Base-by-base conservation (phyloP, 2,888 invertebrate species). In the Raillietiella orientalis region DNA sequence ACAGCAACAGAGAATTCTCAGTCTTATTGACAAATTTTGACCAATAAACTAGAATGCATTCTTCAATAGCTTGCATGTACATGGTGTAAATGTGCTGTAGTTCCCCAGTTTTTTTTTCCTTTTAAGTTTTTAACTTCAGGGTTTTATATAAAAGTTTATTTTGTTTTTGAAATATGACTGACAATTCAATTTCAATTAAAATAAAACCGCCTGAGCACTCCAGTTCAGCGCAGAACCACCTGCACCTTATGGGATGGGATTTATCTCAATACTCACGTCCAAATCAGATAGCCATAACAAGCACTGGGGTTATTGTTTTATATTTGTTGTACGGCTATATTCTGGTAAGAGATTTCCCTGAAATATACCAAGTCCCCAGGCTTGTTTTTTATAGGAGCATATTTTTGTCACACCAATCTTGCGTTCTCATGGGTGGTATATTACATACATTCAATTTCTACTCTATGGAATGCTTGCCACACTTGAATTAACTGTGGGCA, bases 21-120 rank as follows among this genome's bases (percentile, higher is more conserved):
- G 79, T 46, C 56, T 87, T 36, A 69, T 87, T 24, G 82, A 87
- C 51, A 75, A 82, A 48, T 84, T 87, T 52, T 82, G 60, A 58
- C 26, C 28, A 14, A 28, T 33, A 22, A 31, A 29, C n/a, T 23
- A 4, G 10, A 5, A n/a, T n/a, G n/a, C n/a, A n/a, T n/a, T n/a
- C n/a, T n/a, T n/a, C n/a, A n/a, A n/a, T n/a, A n/a, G n/a, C n/a
- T n/a, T n/a, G n/a, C n/a, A n/a, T n/a, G n/a, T n/a, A n/a, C n/a
- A n/a, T n/a, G n/a, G n/a, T n/a, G n/a, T n/a, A n/a, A n/a, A n/a
- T n/a, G n/a, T n/a, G n/a, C n/a, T n/a, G n/a, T n/a, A n/a, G n/a
- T n/a, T n/a, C n/a, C n/a, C n/a, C n/a, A n/a, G n/a, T n/a, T n/a
- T n/a, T n/a, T n/a, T n/a, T n/a, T n/a, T n/a, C n/a, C n/a, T n/a